Evolutionary conservation across 2,888 invertebrate genomes (phyloP).

Genomic region (Diarsia brunnea): DNA sequence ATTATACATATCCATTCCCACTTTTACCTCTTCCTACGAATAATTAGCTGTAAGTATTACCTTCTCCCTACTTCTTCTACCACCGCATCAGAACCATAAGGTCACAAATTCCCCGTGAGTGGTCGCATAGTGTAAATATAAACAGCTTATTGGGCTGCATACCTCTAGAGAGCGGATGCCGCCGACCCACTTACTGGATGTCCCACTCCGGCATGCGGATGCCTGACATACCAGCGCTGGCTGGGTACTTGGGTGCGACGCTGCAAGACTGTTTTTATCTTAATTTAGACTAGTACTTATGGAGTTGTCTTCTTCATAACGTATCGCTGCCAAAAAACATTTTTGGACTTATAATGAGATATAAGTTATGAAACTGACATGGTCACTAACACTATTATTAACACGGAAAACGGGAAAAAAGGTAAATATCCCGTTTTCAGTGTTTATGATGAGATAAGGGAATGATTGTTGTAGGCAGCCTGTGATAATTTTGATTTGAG

Average conservation of each 20-base stretch:
- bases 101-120: constrained; percentile 36
- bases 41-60: neutral
- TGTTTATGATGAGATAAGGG: too few species aligned
- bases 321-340: neutral
- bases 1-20: neutral
- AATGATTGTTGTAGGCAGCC: neutral
- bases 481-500: neutral
- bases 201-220: constrained; percentile 57
- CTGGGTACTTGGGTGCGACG: constrained; percentile 24
- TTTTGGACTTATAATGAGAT: neutral
- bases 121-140: constrained; percentile 69
- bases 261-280: constrained; percentile 22
- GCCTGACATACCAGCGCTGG: constrained; percentile 57
- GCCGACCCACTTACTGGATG: constrained; percentile 73
- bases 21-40: neutral
- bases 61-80: neutral
- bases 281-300: neutral
- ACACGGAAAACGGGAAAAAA: too few species aligned
- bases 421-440: too few species aligned
- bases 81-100: constrained; percentile 21
- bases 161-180: constrained; percentile 64
- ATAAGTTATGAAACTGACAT: neutral
- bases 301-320: neutral
- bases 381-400: too few species aligned
- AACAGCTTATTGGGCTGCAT: constrained; percentile 71